Base-by-base conservation (phyloP, 2,797 vertebrate genomes). In the Phylloscopus collybita region DNA sequence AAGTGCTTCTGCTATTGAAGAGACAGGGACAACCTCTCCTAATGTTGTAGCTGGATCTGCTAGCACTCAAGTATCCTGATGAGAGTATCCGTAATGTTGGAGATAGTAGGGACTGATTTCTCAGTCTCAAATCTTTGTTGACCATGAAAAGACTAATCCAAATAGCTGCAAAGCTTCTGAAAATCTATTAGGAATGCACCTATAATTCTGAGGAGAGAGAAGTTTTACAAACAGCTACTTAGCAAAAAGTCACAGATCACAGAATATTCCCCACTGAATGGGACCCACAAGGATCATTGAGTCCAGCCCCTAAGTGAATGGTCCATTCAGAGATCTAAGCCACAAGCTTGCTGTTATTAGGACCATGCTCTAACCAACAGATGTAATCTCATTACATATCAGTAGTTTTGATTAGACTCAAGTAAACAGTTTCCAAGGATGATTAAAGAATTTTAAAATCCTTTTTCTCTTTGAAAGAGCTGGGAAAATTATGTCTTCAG, bases 321-420 rank as follows among this genome's bases (percentile, higher is more conserved):
- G 27, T 10, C 22, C 27, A 16, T 27, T 2, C 12, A 60, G 27
- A 7, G 29, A 29, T 53, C 4, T 25, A 69, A 23, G 10, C 23
- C 47, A n/a, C 47, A 76, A 4, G 19, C 29, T 53, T 76, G 29
- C 3, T 69, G 9, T 38, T 60, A 20, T 6, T 38, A 53, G 10
- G n/a, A 45, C n/a, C 4, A 4, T n/a, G 10, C 29, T 40, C 29
- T 25, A 40, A 40, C 9, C n/a, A 53, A n/a, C 23, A 0, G 0
- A 47, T 7, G 4, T n/a, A 69, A 61, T 29, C 23, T 40, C 29
- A 32, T 47, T 69, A 56, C 20, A 13, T 19, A 65, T 13, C 47
- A 49, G 22, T 26, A 49, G 19, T 65, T 80, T 72, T 47, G 0
- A 32, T 50, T 42, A 56, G 23, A 51, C 5, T 69, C 11, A 69